Evolutionary conservation across 2,797 vertebrate species (phyloP), one percentile per base, ranked within the genome.

Genomic region (Carcharodon carcharias): DNA sequence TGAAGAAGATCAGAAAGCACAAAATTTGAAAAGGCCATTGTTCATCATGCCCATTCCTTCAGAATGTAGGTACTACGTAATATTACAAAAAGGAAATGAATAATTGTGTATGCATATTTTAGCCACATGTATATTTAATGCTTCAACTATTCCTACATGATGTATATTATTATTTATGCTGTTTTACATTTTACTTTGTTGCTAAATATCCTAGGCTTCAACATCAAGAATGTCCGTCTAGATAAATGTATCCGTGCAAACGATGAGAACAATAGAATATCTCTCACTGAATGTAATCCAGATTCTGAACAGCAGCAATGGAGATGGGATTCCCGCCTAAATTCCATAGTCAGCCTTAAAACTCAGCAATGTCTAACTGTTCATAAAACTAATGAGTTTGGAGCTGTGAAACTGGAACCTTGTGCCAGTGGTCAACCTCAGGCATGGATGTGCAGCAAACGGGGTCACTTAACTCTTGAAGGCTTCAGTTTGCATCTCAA

Each of bases 371-470:
- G 99, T 97, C 97, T 99, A 96, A 98, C 98, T 0, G 98, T 97
- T 6, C 97, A 96, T 0, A 92, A 96, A 77, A 96, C 6, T 0
- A 97, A n/a, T 58, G 97, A 98, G 58, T 97, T 97, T 1, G 97
- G 98, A 56, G 96, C 97, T 0, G 97, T 98, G 95, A 97, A 97
- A 85, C 96, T 98, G 96, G 97, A 98, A 96, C 94, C 97, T 77
- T 99, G 99, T 0, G 91, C 96, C 4, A 96, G 96, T 96, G 95
- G 95, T 96, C 97, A 97, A 18, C 97, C 23, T 40, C 99, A 99
- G 96, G 96, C 96, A 0, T 99, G 99, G 99, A 97, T 96, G 93
- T 99, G 99, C 97, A 98, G 98, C 97, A 98, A 97, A 97, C 98
- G 98, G 97, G 98, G 99, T 35, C 98, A 98, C 45, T 96, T 99